Percentiles rank a stretch among this genome's conserved stretches.
Evolutionary conservation across 2,113 vertebrate species (phyloP).

Genomic region (Syngnathoides biaculeatus): DNA sequence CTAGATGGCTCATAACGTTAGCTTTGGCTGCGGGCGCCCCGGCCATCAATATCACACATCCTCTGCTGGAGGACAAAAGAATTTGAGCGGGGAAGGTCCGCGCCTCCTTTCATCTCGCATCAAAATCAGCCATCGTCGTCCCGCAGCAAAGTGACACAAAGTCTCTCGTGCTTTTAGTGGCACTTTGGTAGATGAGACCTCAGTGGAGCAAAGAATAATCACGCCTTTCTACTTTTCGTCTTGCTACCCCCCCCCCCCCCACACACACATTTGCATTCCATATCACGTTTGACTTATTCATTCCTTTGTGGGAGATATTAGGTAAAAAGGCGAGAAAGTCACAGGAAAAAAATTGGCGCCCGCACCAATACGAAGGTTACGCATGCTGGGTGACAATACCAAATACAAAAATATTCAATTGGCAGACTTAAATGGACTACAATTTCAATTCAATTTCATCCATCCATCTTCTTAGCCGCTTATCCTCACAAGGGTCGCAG

Average conservation of each 20-base stretch:
- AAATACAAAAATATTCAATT: not conserved
- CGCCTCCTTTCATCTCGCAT: constrained; percentile 61
- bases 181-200: constrained; percentile 73
- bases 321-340: constrained; percentile 16
- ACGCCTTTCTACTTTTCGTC: constrained; percentile 69
- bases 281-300: constrained; percentile 73
- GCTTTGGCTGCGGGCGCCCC: constrained; percentile 65
- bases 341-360: constrained; percentile 41
- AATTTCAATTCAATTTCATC: no score
- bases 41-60: constrained; percentile 64
- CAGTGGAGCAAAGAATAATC: constrained; percentile 72
- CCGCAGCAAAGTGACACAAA: constrained; percentile 58
- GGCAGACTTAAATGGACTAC: no score
- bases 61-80: constrained; percentile 44
- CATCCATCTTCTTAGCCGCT: no score
- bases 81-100: constrained; percentile 50
- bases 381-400: not conserved
- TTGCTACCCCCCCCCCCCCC: constrained; percentile 49
- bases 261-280: constrained; percentile 58
- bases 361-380: not conserved
- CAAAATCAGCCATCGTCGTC: constrained; percentile 55
- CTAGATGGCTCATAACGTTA: constrained; percentile 65
- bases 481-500: no score
- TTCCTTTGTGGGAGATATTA: constrained; percentile 44
- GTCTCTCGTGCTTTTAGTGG: constrained; percentile 74